Base-by-base conservation (phyloP, 2,888 invertebrate genomes). In the Dynastes grantii region DNA sequence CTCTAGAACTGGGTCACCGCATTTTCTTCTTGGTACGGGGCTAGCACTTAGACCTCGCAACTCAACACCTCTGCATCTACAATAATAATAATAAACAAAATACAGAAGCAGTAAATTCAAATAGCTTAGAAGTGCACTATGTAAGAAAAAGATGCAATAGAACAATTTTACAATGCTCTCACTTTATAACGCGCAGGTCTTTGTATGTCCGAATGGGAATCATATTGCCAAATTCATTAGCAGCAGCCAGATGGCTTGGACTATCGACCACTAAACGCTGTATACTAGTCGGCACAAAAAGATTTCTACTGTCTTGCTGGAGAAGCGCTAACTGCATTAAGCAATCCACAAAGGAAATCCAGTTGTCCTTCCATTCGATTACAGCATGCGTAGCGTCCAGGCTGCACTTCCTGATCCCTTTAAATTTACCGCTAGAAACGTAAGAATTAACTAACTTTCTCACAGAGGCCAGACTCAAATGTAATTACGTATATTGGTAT, bases 261-360 rank as follows among this genome's bases (percentile, higher is more conserved):
- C 81, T 78, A 49, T 83, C 80, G 16, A 84, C 79, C 0, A 78
- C 73, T 9, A 84, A 16, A 5, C 71, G 55, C 9, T 81, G 79
- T 49, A 84, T 82, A 3, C 80, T 77, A 6, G 81, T 95, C 0
- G 96, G 96, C 0, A 96, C 91, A 85, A 93, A 91, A 1, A 96
- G 91, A 1, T 92, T 91, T 2, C 94, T 90, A 0, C 93, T 92
- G 82, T 94, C 93, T 61, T 92, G 90, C 13, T 92, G 91, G 13
- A 96, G 85, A 75, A 96, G 93, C 84, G 93, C 92, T 82, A 95
- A 91, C 88, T 97, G 97, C n/a, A 97, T 90, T 92, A 97, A 93
- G 75, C 95, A 95, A 88, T 97, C 97, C 91, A 97, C 92, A 88
- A 96, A 97, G 0, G 96, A 92, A 11, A 96, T 93, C 96, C 96